A percentile compares a stretch with the other conserved stretches of the same genome.
These are phyloP conservation scores for Diarsia rubi DNA, from an alignment of 2,888 invertebrate species.

Conservation along the genomic window DNA sequence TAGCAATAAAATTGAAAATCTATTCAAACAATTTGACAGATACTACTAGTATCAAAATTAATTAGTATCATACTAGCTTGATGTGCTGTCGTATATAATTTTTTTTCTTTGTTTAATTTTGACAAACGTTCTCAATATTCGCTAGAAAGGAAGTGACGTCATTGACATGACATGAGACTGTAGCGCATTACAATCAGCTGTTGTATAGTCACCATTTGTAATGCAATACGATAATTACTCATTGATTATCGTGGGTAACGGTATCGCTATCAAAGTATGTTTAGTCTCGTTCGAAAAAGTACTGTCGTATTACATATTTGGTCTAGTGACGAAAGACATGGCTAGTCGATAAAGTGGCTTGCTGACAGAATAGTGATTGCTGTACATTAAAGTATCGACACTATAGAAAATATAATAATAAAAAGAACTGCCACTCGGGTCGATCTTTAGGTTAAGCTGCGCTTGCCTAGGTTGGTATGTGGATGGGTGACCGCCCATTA, in stretches of 20 bases:
- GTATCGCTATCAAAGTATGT: not conserved
- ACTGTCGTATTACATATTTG: not conserved
- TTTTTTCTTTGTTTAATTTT: not conserved
- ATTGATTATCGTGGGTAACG: slow-evolving; percentile 9
- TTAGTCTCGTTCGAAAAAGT: slow-evolving; percentile 2
- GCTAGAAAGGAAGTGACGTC: slow-evolving; percentile 13
- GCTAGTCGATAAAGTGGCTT: not conserved
- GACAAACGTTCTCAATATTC: not conserved
- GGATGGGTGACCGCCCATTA: too few relatives aligned
- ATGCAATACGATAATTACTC: slow-evolving; percentile 16
- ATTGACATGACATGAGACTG: not conserved
- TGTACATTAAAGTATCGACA: not conserved
- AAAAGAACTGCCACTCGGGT: too few relatives aligned
- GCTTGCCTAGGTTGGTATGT: too few relatives aligned
- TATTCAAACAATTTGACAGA: too few relatives aligned
- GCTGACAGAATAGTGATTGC: not conserved
- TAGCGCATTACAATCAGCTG: slow-evolving; percentile 23
- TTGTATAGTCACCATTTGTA: slow-evolving; percentile 9
- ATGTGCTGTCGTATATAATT: too few relatives aligned
- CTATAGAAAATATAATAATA: too few relatives aligned
- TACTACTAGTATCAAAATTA: too few relatives aligned
- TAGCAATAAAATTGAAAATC: too few relatives aligned
- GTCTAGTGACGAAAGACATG: not conserved
- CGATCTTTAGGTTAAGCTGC: too few relatives aligned
- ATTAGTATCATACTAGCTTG: too few relatives aligned